A percentile compares a stretch with the other conserved stretches of the same genome.
phyloP scores from a whole-genome alignment of 2,888 invertebrate species.

The Amblyteles armatorius region DNA sequence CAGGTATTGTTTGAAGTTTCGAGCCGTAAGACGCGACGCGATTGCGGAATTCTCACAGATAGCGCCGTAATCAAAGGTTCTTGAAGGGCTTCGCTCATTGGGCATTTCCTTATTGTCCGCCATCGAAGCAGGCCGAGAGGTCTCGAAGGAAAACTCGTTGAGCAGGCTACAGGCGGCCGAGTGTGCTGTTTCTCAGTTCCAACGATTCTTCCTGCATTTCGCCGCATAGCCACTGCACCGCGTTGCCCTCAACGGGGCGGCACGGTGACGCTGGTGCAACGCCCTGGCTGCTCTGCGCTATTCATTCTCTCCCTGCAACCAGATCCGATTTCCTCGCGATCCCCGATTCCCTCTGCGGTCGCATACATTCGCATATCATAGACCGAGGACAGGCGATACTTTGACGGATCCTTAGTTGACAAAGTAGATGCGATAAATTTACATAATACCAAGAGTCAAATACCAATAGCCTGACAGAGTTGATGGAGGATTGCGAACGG shows the following conservation, averaged over 20 bases:
- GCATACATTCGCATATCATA: neutral
- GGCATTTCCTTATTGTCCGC: neutral
- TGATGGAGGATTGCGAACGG: no score
- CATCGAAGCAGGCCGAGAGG: conserved; percentile 29
- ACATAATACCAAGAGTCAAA: neutral
- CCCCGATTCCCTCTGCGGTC: conserved; percentile 42
- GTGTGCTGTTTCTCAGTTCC: neutral
- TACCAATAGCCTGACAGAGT: no score
- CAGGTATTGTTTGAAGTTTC: conserved; percentile 72
- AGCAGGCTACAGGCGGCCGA: conserved; percentile 8
- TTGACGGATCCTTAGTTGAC: neutral
- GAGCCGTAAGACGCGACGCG: neutral
- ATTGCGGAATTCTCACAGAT: neutral
- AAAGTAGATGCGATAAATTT: neutral
- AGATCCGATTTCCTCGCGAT: conserved; percentile 37
- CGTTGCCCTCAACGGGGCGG: conserved; percentile 47
- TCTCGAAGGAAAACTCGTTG: conserved; percentile 39
- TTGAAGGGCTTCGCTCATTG: neutral
- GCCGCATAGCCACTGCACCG: conserved; percentile 66
- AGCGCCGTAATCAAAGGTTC: no score
- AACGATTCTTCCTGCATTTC: conserved; percentile 64
- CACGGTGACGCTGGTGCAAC: conserved; percentile 31
- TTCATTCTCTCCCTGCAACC: conserved; percentile 16
- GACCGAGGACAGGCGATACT: neutral
- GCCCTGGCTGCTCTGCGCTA: conserved; percentile 35